phyloP scores from a whole-genome alignment of 2,888 invertebrate species.

The Rhodophaea formosa region DNA sequence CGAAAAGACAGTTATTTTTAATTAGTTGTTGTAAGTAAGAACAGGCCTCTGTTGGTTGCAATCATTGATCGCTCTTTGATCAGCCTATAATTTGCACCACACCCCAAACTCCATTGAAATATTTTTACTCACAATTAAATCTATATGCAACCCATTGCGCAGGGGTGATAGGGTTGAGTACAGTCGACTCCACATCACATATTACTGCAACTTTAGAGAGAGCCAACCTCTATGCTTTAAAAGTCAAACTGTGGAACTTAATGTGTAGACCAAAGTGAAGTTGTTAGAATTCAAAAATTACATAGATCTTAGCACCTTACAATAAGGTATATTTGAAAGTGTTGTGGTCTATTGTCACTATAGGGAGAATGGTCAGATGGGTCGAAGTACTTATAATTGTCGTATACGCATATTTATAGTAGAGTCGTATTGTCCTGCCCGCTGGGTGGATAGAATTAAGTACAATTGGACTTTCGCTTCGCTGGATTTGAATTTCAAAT shows the following conservation, averaged over 20 bases:
- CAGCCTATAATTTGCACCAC: not conserved
- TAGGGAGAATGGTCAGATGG: conserved; percentile 25
- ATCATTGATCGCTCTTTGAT: not conserved
- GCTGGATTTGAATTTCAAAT: conserved; percentile 4
- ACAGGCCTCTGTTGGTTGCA: too few relatives aligned
- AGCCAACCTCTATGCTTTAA: not conserved
- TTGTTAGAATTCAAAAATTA: not conserved
- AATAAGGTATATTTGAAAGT: not conserved
- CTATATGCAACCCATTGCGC: conserved; percentile 23
- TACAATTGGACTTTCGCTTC: not conserved
- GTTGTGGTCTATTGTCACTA: conserved; percentile 13
- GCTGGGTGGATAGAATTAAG: conserved; percentile 3
- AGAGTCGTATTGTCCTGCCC: not conserved
- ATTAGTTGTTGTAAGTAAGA: not conserved
- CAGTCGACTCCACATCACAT: not conserved
- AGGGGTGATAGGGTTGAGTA: conserved; percentile 9
- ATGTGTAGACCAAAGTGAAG: not conserved
- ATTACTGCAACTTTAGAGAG: not conserved
- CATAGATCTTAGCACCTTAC: not conserved
- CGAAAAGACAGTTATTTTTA: too few relatives aligned
- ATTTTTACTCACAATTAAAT: conserved; percentile 25
- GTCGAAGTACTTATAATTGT: conserved; percentile 14
- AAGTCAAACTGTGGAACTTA: not conserved
- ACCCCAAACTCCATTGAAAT: not conserved
- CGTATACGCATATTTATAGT: conserved; percentile 9